Evolutionary conservation across 2,888 invertebrate species (phyloP), one percentile per base, ranked within the genome.

Genomic region (Sphecodes monilicornis): DNA sequence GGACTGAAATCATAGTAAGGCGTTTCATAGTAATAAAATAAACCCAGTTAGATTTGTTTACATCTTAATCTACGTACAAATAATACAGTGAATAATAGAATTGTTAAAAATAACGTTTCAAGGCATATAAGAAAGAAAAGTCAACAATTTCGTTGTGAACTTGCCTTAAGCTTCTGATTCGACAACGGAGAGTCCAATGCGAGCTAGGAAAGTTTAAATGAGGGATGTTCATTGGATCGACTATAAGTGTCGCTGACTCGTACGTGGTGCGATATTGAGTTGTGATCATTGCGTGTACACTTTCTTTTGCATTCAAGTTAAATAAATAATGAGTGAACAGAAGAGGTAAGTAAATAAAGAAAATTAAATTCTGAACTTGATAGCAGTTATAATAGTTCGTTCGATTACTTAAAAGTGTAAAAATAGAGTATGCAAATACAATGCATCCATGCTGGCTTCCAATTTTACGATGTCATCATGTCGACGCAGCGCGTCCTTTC

Each of bases 391-490:
- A 50, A 80, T 76, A 36, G 88, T 85, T 81, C 43, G 74, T 81
- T 69, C 10, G 78, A 43, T 50, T 74, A 74, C 43, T 82, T 64
- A 29, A 60, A 50, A 66, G 54, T 43, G 69, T 10, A 36, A 77
- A 57, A 57, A 50, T 70, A 64, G 78, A n/a, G 29, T 22, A 66
- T 70, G 66, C 74, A 76, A 80, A 66, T 78, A 86, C 87, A 86
- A 86, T 88, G 89, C 86, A 86, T 88, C 84, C 88, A 78, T 86
- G 83, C 89, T 89, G 90, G 90, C 90, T 92, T 92, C 93, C 94
- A 95, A 95, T 94, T 94, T 93, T 92, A 95, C 95, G 91, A 93
- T 95, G 95, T 95, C 95, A 95, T 95, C 95, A 94, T 95, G 94
- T 94, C 95, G 95, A 93, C 92, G 92, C 88, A 86, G 84, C 84